Evolutionary conservation across 2,797 vertebrate genomes (phyloP).

Genomic region (Perodicticus potto): DNA sequence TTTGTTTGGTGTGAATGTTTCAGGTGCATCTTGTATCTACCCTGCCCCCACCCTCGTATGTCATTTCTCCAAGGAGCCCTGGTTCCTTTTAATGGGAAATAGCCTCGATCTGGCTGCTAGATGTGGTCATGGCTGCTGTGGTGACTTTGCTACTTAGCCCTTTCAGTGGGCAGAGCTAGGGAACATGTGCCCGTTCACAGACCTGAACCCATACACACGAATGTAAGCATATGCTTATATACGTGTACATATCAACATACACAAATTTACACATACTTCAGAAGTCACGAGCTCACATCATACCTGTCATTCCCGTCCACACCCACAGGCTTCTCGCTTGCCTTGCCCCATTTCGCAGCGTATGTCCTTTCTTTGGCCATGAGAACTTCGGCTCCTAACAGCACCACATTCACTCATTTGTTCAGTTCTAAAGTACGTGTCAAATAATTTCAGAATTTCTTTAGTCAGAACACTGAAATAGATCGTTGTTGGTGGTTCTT

Average conservation of each 20-base stretch:
- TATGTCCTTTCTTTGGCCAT: background rate
- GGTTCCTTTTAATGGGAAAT: background rate
- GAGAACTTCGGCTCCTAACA: background rate
- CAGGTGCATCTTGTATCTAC: background rate
- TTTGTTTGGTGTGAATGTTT: background rate
- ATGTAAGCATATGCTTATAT: background rate
- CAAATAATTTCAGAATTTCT: constrained; percentile 38
- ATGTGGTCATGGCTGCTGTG: background rate
- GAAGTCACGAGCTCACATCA: background rate
- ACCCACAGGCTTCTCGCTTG: background rate
- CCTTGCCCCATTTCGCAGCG: background rate
- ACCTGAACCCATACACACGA: background rate
- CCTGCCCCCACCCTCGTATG: no score
- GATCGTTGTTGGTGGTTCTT: background rate
- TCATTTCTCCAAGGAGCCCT: background rate
- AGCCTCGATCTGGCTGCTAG: background rate
- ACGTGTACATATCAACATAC: background rate
- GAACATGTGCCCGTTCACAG: background rate
- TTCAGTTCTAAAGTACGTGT: background rate
- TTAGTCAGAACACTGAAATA: background rate
- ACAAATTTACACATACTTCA: background rate
- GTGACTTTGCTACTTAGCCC: background rate
- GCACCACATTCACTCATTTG: background rate
- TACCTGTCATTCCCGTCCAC: background rate
- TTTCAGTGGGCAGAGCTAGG: background rate